phyloP scores from a whole-genome alignment of 2,888 invertebrate genomes.

The Dioctria rufipes region DNA sequence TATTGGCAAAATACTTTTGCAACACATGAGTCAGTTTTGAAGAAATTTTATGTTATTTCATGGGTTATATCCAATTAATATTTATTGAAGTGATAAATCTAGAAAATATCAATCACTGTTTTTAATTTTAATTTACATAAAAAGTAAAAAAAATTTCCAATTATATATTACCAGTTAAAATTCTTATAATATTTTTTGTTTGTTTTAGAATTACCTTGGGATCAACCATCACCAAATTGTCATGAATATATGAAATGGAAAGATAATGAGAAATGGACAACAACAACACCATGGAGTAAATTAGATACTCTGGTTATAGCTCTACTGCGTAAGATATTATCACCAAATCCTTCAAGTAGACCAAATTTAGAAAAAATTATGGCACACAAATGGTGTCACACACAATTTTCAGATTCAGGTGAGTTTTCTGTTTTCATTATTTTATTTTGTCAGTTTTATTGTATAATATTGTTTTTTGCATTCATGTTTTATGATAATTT shows the following conservation, averaged over 20 bases:
- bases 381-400: slow-evolving; percentile 82
- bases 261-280: slow-evolving; percentile 77
- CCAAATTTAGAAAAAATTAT: slow-evolving; percentile 79
- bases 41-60: too few relatives aligned
- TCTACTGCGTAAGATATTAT: slow-evolving; percentile 83
- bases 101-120: too few relatives aligned
- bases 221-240: slow-evolving; percentile 82
- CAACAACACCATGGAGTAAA: slow-evolving; percentile 85
- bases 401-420: slow-evolving; percentile 71
- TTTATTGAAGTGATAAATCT: too few relatives aligned
- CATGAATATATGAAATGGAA: slow-evolving; percentile 84
- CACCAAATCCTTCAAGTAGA: slow-evolving; percentile 78
- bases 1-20: too few relatives aligned
- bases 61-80: too few relatives aligned
- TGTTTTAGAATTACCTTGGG: slow-evolving; percentile 92
- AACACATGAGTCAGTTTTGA: too few relatives aligned
- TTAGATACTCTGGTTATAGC: slow-evolving; percentile 82
- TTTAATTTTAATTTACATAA: too few relatives aligned
- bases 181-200: slow-evolving; percentile 6
- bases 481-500: slow-evolving; percentile 12
- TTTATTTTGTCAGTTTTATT: slow-evolving; percentile 14
- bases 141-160: background rate
- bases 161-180: too few relatives aligned
- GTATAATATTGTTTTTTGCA: slow-evolving; percentile 2
- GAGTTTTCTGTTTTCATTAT: slow-evolving; percentile 60